Evolutionary conservation across 2,888 invertebrate genomes (phyloP).

Genomic region (Drosophila paranaensis): DNA sequence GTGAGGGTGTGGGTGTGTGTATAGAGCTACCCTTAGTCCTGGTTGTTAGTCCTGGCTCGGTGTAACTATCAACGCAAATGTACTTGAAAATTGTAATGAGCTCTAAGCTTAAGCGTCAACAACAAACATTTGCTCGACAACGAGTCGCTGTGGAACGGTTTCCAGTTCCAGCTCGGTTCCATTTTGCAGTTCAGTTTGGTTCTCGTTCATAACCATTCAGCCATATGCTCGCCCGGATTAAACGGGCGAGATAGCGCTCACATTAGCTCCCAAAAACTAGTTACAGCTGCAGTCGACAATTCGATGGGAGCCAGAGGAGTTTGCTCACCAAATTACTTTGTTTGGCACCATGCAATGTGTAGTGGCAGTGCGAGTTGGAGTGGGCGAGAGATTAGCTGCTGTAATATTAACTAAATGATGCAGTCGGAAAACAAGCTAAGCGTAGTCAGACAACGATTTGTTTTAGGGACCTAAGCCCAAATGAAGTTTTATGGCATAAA

Average conservation of each 20-base stretch:
- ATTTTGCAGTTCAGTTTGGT: conserved; percentile 33
- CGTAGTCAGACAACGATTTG: not conserved
- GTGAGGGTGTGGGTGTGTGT: not conserved
- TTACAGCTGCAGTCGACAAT: conserved; percentile 57
- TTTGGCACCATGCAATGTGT: not conserved
- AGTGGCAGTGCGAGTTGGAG: not conserved
- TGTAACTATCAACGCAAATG: conserved; percentile 82
- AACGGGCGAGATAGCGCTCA: conserved; percentile 55
- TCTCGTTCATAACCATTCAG: conserved; percentile 62
- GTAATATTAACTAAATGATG: conserved; percentile 20
- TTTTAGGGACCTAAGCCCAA: not conserved
- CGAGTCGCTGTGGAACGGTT: conserved; percentile 10
- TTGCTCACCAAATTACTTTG: conserved; percentile 42
- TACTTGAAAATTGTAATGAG: conserved; percentile 81
- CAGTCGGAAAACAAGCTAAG: not conserved
- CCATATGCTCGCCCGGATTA: conserved; percentile 77
- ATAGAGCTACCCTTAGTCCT: conserved; percentile 28
- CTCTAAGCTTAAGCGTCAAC: conserved; percentile 79
- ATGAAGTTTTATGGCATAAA: not conserved
- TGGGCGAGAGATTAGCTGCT: conserved; percentile 7
- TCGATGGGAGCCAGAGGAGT: conserved; percentile 37
- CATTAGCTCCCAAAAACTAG: conserved; percentile 54
- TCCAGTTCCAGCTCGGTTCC: conserved; percentile 28
- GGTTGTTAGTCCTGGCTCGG: conserved; percentile 52
- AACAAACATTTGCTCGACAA: conserved; percentile 65